These are phyloP conservation scores for Urocitellus parryii DNA, from an alignment of 2,113 vertebrate species.

Conservation along the genomic window DNA sequence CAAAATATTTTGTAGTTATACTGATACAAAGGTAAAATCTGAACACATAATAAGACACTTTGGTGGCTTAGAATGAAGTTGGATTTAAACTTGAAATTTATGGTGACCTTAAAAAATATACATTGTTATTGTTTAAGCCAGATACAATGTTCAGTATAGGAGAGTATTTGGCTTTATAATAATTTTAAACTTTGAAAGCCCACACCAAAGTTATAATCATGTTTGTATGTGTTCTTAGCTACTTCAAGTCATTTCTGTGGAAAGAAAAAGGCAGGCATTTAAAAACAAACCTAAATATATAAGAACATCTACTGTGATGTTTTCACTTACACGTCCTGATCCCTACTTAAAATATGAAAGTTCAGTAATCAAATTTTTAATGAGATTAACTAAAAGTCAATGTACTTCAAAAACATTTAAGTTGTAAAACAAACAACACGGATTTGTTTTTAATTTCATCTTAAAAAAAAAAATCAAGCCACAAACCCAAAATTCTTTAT, in stretches of 20 bases:
- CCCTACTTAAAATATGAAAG: conserved; percentile 24
- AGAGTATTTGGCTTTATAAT: conserved; percentile 29
- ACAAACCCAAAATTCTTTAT: conserved; percentile 49
- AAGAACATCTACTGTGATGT: not conserved
- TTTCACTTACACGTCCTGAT: not conserved
- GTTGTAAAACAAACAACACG: conserved; percentile 17
- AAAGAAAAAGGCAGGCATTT: not conserved
- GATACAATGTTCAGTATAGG: not conserved
- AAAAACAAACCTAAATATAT: not conserved
- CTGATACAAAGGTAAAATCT: not conserved
- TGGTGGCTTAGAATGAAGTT: not conserved
- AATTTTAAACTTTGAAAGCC: conserved; percentile 15
- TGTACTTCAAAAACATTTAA: conserved; percentile 4
- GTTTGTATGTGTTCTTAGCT: not conserved
- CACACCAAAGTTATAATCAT: not conserved
- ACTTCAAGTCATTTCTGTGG: not conserved
- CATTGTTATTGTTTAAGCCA: not conserved
- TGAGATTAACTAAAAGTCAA: conserved; percentile 23
- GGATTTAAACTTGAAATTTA: conserved; percentile 23
- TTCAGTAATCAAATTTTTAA: not conserved
- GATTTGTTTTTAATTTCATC: not conserved
- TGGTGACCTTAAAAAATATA: not conserved
- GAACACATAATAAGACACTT: conserved; percentile 10
- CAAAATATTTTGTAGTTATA: not conserved
- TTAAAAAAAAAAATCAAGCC: not conserved